Percentiles rank a stretch among this genome's conserved stretches.
Evolutionary conservation across 2,113 vertebrate species (phyloP).

Genomic region (Neodontobutis hainanensis): DNA sequence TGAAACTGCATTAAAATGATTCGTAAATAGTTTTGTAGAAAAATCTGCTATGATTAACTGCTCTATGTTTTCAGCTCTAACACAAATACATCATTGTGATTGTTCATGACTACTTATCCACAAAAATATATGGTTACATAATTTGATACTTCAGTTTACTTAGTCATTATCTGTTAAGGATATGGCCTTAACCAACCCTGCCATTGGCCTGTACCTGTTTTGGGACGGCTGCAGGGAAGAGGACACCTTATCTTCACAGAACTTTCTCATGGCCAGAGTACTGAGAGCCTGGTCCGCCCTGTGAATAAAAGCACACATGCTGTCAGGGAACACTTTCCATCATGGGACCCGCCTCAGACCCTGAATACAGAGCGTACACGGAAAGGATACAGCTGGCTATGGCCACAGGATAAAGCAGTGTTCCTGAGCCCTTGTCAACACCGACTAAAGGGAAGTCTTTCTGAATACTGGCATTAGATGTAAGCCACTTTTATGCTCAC

Average conservation of each 20-base stretch:
- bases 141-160: no score
- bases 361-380: constrained; percentile 55
- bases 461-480: constrained; percentile 6
- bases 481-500: not conserved
- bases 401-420: constrained; percentile 57
- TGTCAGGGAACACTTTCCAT: constrained; percentile 52
- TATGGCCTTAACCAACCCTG: not conserved
- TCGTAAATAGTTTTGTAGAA: no score
- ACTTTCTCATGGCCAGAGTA: constrained; percentile 92
- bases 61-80: no score
- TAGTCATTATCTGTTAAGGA: not conserved
- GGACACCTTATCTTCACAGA: constrained; percentile 93
- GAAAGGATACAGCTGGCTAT: constrained; percentile 69
- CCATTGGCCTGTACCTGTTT: constrained; percentile 78
- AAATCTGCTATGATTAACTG: no score
- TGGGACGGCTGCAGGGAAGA: constrained; percentile 90
- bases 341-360: constrained; percentile 52
- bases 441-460: constrained; percentile 45
- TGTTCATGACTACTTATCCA: no score
- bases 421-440: constrained; percentile 37
- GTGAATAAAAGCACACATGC: constrained; percentile 24
- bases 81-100: no score
- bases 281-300: constrained; percentile 92
- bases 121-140: no score
- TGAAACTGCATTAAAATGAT: no score